Percentiles rank a stretch among this genome's conserved stretches.
Evolutionary conservation across 2,888 invertebrate genomes (phyloP).

Genomic region (Tortricodes alternella): DNA sequence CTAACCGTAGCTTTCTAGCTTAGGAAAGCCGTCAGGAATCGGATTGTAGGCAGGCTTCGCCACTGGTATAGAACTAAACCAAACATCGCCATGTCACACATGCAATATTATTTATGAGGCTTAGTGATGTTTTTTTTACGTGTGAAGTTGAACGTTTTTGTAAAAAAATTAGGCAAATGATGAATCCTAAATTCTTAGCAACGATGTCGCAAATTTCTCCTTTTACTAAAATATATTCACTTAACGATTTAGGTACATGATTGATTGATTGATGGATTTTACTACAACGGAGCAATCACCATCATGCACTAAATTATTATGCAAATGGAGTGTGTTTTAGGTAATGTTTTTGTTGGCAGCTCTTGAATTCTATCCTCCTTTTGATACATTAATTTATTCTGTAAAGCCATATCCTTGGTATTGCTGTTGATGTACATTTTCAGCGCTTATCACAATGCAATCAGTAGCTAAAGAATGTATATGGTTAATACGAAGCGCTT

Average conservation of each 20-base stretch:
- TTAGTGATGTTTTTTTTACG: too few species aligned
- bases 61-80: too few species aligned
- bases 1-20: too few species aligned
- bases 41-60: too few species aligned
- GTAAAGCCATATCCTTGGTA: conserved; percentile 78
- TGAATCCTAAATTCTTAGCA: conserved; percentile 37
- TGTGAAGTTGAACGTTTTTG: not conserved
- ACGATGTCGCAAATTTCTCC: conserved; percentile 51
- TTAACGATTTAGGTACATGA: conserved; percentile 4
- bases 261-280: not conserved
- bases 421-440: conserved; percentile 58
- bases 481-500: conserved; percentile 50
- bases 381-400: conserved; percentile 49
- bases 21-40: too few species aligned
- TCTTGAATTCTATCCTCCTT: not conserved
- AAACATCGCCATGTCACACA: too few species aligned
- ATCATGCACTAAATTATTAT: not conserved
- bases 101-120: too few species aligned
- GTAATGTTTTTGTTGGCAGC: not conserved
- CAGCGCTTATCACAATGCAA: conserved; percentile 52
- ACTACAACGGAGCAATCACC: not conserved
- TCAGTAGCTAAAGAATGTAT: conserved; percentile 43
- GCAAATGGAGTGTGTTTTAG: not conserved
- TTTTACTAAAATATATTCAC: conserved; percentile 44
- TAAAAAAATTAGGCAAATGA: not conserved